These are phyloP conservation scores for Pocillopora grandis DNA, from an alignment of 92 coral and sea anemone genomes.

Conservation along the genomic window DNA sequence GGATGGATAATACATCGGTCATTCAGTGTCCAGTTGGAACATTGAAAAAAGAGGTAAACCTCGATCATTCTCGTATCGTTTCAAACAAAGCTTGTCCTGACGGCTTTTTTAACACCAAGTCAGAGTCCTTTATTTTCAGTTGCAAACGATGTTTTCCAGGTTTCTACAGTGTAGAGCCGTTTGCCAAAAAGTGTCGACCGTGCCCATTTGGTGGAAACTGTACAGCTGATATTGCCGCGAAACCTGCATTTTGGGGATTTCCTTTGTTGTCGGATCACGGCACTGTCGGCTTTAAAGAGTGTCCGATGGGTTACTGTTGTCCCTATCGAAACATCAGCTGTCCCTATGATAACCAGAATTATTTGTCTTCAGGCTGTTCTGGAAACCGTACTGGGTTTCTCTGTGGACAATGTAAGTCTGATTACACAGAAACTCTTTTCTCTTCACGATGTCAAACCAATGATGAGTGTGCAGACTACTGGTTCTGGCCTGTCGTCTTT, in stretches of 20 bases:
- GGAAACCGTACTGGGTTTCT: slow-evolving; percentile 40
- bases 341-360: slow-evolving; percentile 20
- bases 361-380: slow-evolving; percentile 17
- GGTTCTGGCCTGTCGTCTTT: slow-evolving; percentile 53
- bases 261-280: background rate
- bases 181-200: slow-evolving; percentile 27
- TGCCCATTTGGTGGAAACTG: slow-evolving; percentile 88
- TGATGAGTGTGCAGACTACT: slow-evolving; percentile 36
- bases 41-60: background rate
- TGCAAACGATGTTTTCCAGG: slow-evolving; percentile 39
- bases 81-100: background rate
- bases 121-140: slow-evolving; percentile 17
- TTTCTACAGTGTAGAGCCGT: slow-evolving; percentile 38
- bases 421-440: slow-evolving; percentile 43
- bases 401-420: slow-evolving; percentile 39
- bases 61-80: background rate
- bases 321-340: slow-evolving; percentile 14
- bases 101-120: background rate
- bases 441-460: slow-evolving; percentile 35
- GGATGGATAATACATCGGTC: slow-evolving; percentile 25
- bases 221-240: slow-evolving; percentile 48
- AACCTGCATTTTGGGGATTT: slow-evolving; percentile 54
- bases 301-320: slow-evolving; percentile 53
- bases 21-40: slow-evolving; percentile 41
- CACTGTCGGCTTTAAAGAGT: slow-evolving; percentile 21